Evolutionary conservation across 2,113 vertebrate genomes (phyloP).

Genomic region (Vidua macroura): DNA sequence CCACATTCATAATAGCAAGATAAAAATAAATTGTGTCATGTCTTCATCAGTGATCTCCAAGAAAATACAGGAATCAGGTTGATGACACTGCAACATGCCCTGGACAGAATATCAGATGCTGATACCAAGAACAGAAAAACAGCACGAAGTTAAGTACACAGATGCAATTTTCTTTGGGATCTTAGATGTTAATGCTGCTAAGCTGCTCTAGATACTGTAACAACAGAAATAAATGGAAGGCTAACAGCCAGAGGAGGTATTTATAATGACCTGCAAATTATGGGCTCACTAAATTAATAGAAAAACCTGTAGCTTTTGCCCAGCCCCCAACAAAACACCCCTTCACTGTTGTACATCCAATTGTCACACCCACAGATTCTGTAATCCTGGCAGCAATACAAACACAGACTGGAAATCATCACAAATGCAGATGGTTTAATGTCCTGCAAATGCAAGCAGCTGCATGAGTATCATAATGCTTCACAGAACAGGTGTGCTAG

Average conservation of each 20-base stretch:
- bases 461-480: rapidly evolving
- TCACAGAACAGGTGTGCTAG: background rate
- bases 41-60: background rate
- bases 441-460: background rate
- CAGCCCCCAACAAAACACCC: background rate
- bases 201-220: background rate
- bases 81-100: background rate
- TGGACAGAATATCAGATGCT: background rate
- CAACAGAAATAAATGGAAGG: background rate
- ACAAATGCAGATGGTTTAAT: background rate
- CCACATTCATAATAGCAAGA: background rate
- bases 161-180: background rate
- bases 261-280: background rate
- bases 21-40: background rate
- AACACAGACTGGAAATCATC: background rate
- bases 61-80: background rate
- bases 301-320: background rate
- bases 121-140: background rate
- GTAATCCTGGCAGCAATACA: background rate
- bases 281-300: background rate
- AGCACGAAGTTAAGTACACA: background rate
- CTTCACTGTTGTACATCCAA: background rate
- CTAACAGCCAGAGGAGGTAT: background rate
- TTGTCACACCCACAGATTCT: background rate
- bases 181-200: background rate